phyloP scores from a whole-genome alignment of 2,797 vertebrate species.

The Hapalemur alaotrensis region DNA sequence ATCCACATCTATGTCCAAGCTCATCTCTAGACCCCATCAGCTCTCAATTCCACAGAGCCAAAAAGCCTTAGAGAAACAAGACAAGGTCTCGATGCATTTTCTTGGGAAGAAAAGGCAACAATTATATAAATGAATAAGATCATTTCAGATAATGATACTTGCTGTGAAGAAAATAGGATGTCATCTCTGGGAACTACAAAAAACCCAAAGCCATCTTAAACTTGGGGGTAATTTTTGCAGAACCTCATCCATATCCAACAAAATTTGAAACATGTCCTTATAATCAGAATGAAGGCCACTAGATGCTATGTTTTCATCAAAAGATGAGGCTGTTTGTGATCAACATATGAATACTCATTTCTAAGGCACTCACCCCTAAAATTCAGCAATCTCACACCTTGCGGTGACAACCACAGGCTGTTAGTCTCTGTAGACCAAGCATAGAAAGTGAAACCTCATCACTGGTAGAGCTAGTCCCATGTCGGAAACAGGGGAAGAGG shows the following conservation, averaged over 20 bases:
- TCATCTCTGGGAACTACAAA: neutral
- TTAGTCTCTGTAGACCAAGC: neutral
- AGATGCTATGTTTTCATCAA: neutral
- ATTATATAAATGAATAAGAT: neutral
- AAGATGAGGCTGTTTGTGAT: neutral
- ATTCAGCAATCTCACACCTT: neutral
- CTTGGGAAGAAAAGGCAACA: neutral
- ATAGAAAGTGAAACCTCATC: neutral
- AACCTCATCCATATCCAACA: neutral
- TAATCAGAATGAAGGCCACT: neutral
- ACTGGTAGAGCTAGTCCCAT: neutral
- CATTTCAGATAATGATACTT: neutral
- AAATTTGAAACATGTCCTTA: neutral
- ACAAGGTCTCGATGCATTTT: neutral
- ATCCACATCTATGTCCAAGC: neutral
- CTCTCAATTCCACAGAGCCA: neutral
- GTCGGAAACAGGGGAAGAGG: neutral
- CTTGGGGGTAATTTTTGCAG: neutral
- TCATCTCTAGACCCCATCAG: neutral
- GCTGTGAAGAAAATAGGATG: neutral
- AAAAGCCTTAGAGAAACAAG: neutral
- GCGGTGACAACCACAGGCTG: neutral
- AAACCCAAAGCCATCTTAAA: neutral
- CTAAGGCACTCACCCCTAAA: neutral
- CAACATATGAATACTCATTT: neutral